phyloP scores from a whole-genome alignment of 2,797 vertebrate species.

The Moxostoma hubbsi region DNA sequence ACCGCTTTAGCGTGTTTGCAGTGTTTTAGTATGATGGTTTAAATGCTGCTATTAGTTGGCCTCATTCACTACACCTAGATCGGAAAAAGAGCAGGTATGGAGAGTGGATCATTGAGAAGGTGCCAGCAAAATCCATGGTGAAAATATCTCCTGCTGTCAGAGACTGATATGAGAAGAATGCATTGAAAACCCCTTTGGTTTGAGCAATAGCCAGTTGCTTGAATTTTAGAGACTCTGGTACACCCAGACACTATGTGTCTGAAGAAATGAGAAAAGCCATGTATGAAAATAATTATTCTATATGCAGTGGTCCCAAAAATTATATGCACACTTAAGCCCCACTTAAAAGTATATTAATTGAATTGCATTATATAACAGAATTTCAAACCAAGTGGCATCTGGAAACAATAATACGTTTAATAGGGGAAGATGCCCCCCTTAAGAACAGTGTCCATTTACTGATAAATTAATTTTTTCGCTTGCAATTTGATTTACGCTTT shows the following conservation, averaged over 20 bases:
- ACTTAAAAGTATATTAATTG: no score
- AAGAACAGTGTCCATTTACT: no score
- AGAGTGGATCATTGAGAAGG: background rate
- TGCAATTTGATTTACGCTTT: no score
- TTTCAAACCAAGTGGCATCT: no score
- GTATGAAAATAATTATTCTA: no score
- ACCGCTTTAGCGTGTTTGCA: conserved; percentile 19
- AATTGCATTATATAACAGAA: no score
- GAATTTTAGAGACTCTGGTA: background rate
- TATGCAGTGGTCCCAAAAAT: no score
- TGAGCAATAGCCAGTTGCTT: conserved; percentile 4
- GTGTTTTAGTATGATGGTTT: conserved; percentile 19
- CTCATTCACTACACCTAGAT: conserved; percentile 3
- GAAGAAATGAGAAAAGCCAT: background rate
- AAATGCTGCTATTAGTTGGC: background rate
- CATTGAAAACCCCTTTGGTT: conserved; percentile 13
- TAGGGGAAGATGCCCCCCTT: no score
- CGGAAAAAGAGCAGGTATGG: conserved; percentile 21
- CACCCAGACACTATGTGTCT: background rate
- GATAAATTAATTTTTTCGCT: no score
- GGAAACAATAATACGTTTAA: no score
- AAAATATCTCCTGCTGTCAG: conserved; percentile 17
- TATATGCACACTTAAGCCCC: no score
- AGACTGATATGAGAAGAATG: conserved; percentile 23
- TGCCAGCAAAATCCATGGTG: background rate